phyloP scores from a whole-genome alignment of 1,140 invertebrate genomes.

The Asobara japonica region DNA sequence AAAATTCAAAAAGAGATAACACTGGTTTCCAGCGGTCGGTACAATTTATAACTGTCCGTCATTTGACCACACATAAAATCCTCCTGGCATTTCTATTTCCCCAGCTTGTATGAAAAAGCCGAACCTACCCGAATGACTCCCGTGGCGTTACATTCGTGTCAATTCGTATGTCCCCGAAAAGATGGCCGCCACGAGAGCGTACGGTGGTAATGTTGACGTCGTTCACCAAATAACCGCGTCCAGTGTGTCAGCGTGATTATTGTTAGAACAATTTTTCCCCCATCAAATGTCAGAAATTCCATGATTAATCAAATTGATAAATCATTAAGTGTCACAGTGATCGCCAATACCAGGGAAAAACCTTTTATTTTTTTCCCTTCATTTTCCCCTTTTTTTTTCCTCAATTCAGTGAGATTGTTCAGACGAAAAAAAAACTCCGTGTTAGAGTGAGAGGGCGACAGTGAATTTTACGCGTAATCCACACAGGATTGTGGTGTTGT shows the following conservation, averaged over 20 bases:
- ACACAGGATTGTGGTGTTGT: slow-evolving; percentile 18
- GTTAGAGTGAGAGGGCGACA: slow-evolving; percentile 1
- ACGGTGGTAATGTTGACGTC: slow-evolving; percentile 64
- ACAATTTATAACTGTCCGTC: too few relatives aligned
- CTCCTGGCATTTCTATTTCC: too few relatives aligned
- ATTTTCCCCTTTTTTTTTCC: not conserved
- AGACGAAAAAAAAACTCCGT: slow-evolving; percentile 23
- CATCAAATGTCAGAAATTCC: not conserved
- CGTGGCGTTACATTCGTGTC: slow-evolving; percentile 34
- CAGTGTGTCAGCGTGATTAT: slow-evolving; percentile 52
- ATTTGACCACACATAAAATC: too few relatives aligned
- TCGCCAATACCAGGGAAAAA: not conserved
- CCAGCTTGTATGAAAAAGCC: too few relatives aligned
- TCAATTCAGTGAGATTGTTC: not conserved
- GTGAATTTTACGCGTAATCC: slow-evolving; percentile 1
- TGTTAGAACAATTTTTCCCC: slow-evolving; percentile 36
- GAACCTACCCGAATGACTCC: slow-evolving; percentile 12
- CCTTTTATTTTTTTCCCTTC: not conserved
- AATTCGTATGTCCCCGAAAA: slow-evolving; percentile 48
- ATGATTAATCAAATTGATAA: not conserved
- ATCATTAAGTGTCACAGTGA: not conserved
- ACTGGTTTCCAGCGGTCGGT: too few relatives aligned
- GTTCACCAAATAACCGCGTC: slow-evolving; percentile 53
- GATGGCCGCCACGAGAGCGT: slow-evolving; percentile 65
- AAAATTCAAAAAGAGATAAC: too few relatives aligned